phyloP scores from a whole-genome alignment of 1,140 invertebrate species.

The Sminthurinus signatus region DNA sequence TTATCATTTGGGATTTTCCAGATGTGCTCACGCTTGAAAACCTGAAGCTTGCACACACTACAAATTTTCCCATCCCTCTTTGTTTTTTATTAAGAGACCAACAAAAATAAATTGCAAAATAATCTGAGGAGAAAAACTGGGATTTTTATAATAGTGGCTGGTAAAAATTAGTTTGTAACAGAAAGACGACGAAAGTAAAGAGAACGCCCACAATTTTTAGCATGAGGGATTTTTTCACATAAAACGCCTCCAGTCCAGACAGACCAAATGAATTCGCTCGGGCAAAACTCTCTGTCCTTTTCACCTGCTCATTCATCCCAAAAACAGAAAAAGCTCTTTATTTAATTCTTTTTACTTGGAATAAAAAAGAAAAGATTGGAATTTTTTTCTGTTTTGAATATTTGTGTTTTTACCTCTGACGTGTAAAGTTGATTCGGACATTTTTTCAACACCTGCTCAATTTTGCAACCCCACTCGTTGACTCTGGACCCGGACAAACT shows the following conservation, averaged over 20 bases:
- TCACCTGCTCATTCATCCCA: too few relatives aligned
- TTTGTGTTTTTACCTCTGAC: not conserved
- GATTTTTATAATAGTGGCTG: too few relatives aligned
- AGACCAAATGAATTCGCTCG: conserved; percentile 2
- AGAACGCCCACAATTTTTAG: conserved; percentile 16
- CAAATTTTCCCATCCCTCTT: too few relatives aligned
- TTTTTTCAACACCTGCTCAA: not conserved
- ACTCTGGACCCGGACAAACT: conserved; percentile 5
- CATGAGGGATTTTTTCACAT: conserved; percentile 17
- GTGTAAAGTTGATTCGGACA: conserved; percentile 13
- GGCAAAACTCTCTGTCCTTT: not conserved
- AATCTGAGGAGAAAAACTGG: too few relatives aligned
- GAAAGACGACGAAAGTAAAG: conserved; percentile 29
- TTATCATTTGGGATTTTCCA: conserved; percentile 12
- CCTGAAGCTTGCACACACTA: not conserved
- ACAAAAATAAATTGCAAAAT: too few relatives aligned
- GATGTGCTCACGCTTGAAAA: conserved; percentile 20
- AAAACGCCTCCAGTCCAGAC: conserved; percentile 14
- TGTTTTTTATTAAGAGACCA: not conserved
- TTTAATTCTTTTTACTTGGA: not conserved
- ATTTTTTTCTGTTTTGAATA: not conserved
- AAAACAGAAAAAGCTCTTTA: too few relatives aligned
- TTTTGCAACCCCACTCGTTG: not conserved
- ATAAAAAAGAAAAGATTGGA: not conserved
- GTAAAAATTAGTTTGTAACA: too few relatives aligned